Evolutionary conservation across 2,797 vertebrate genomes (phyloP).

Genomic region (Manis javanica): DNA sequence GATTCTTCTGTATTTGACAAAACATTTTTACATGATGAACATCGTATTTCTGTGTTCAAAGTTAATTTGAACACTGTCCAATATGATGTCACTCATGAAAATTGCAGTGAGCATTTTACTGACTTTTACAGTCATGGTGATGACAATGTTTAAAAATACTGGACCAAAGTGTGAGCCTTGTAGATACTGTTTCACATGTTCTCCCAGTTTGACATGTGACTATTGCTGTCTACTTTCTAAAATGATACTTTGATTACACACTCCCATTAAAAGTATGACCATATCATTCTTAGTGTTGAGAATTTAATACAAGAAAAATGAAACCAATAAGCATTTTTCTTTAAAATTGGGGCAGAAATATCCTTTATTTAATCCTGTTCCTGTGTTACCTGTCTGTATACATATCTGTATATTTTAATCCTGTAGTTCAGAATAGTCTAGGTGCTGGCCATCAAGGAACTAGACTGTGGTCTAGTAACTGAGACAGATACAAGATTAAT

Average conservation of each 20-base stretch:
- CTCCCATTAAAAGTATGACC: neutral
- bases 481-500: neutral
- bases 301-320: conserved; percentile 40
- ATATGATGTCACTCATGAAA: neutral
- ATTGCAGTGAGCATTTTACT: neutral
- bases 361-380: neutral
- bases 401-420: neutral
- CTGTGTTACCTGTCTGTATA: neutral
- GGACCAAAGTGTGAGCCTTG: neutral
- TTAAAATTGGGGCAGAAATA: neutral
- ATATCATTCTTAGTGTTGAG: conserved; percentile 32
- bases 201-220: conserved; percentile 2
- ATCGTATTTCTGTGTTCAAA: conserved; percentile 6
- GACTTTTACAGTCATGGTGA: neutral
- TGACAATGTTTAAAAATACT: neutral
- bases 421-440: neutral
- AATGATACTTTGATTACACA: conserved; percentile 15
- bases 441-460: neutral
- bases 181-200: conserved; percentile 17
- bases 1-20: conserved; percentile 1
- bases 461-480: neutral
- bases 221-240: neutral
- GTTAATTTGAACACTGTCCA: neutral
- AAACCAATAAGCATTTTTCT: neutral
- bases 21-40: neutral